A percentile compares a stretch with the other conserved stretches of the same genome.
These are phyloP conservation scores for Magallana angulata DNA, from an alignment of 1,140 invertebrate genomes.

Conservation along the genomic window DNA sequence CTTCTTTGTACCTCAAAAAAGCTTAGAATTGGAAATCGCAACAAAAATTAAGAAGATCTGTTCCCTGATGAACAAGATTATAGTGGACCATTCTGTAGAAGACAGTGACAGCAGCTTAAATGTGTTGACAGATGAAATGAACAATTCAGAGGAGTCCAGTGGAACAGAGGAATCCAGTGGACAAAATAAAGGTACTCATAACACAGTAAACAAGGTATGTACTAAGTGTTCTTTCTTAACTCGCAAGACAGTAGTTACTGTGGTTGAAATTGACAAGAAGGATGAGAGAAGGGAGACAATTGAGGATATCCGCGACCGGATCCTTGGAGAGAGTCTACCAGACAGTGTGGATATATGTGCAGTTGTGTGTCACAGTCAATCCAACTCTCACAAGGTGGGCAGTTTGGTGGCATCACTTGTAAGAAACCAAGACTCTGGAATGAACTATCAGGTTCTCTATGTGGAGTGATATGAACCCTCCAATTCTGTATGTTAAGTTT, in stretches of 20 bases:
- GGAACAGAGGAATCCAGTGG: not conserved
- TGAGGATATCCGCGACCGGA: not conserved
- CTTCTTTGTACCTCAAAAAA: not conserved
- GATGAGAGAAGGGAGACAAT: not conserved
- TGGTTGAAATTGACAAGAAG: not conserved
- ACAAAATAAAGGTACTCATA: not conserved
- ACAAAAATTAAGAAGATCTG: not conserved
- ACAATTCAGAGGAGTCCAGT: not conserved
- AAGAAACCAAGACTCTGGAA: not conserved
- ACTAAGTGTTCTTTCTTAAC: not conserved
- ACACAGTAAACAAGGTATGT: not conserved
- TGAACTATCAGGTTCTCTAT: not conserved
- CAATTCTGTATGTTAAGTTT: no score
- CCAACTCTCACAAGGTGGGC: not conserved
- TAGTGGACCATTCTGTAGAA: not conserved
- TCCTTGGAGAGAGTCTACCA: not conserved
- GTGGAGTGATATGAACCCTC: not conserved
- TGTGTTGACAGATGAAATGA: not conserved
- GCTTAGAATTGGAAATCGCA: not conserved
- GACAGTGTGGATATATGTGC: not conserved
- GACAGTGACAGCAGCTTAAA: not conserved
- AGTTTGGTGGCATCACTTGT: not conserved
- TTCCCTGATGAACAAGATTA: not conserved
- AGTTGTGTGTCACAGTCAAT: not conserved
- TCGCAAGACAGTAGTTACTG: not conserved